Evolutionary conservation across 2,797 vertebrate genomes (phyloP), one percentile per base, ranked within the genome.

Genomic region (Taenioides sp.): DNA sequence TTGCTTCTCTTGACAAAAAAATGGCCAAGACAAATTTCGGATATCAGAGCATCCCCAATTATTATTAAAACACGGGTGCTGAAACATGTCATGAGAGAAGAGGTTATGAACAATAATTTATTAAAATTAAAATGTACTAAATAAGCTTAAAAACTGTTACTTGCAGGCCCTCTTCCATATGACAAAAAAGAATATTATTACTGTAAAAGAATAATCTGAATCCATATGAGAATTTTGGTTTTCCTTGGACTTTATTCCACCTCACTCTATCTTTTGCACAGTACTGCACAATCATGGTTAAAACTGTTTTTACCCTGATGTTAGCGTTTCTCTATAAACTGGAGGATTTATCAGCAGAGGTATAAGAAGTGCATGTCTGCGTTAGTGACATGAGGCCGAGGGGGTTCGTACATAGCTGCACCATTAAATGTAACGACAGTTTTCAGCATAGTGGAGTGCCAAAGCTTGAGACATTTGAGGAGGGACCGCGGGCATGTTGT

Each of bases 401-500:
- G 50, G 62, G 31, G 17, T 12, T 67, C 12, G 40, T 66, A 37
- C 59, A 65, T 66, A 65, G 63, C 52, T 54, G 47, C 22, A 27
- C 59, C 49, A 17, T 67, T 67, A 55, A 69, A 55, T 69, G 65
- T 65, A 65, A 40, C 58, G 37, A 81, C 71, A 67, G 34, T 71
- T 47, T 65, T 17, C 62, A 67, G 73, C 43, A 23, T 9, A 31
- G 73, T 65, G 67, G 71, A 70, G 62, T 65, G 69, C 67, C 70
- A 82, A 70, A 70, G 67, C 65, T 65, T 50, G 64, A 70, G 69
- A 79, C 64, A 59, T 70, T 58, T 73, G 23, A 71, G 50, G 60
- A 67, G 67, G 7, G 37, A 71, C 59, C 54, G 64, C 40, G 43
- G 74, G 77, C 72, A 69, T 77, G 73, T 68, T 77, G 83, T 80